Evolutionary conservation across 2,888 invertebrate genomes (phyloP).

Genomic region (Spialia ferax): DNA sequence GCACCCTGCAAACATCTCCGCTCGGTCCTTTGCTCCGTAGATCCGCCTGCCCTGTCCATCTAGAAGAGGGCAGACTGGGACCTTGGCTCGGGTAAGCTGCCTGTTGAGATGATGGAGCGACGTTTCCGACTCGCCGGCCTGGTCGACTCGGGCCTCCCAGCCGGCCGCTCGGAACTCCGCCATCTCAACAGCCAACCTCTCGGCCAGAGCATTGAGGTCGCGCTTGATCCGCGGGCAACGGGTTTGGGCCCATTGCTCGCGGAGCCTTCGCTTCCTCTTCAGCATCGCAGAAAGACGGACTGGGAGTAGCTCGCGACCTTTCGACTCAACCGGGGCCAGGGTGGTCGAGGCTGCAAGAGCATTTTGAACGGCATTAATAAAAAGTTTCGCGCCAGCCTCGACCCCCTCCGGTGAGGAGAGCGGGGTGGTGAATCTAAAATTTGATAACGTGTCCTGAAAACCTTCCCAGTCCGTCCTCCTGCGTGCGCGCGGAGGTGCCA

Average conservation of each 20-base stretch:
- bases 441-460: not conserved
- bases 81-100: too few relatives aligned
- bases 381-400: not conserved
- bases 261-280: not conserved
- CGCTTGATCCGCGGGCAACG: conserved; percentile 12
- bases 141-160: not conserved
- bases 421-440: not conserved
- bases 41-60: too few relatives aligned
- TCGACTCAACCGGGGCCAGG: too few relatives aligned
- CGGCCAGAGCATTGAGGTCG: not conserved
- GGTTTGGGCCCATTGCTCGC: not conserved
- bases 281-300: not conserved
- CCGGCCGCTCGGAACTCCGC: not conserved
- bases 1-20: too few relatives aligned
- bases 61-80: too few relatives aligned
- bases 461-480: not conserved
- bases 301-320: not conserved
- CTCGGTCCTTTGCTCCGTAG: too few relatives aligned
- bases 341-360: not conserved
- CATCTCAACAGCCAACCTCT: conserved; percentile 10
- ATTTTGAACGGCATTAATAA: not conserved
- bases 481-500: not conserved
- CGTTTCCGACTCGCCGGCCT: not conserved
- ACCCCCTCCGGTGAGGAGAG: not conserved
- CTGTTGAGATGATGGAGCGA: too few relatives aligned